Evolutionary conservation across 2,113 vertebrate species (phyloP), one percentile per base, ranked within the genome.

Genomic region (Emydura subglobosa): DNA sequence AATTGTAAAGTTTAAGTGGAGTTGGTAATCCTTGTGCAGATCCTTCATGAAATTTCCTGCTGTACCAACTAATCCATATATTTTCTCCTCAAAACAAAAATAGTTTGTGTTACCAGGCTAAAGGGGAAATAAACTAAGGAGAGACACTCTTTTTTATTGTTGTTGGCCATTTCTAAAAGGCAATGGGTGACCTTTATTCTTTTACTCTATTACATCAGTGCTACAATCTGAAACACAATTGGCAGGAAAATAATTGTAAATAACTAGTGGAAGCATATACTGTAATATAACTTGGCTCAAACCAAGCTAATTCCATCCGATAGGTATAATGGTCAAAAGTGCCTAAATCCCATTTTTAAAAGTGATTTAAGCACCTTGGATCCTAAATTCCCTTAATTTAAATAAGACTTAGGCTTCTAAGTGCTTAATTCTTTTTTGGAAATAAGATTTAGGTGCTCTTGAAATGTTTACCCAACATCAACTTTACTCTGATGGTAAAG

Each of bases 201-300:
- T 82, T 42, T 44, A 61, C 59, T 61, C 27, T 79, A 13, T 59
- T 78, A 12, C 39, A 12, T 90, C 79, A 84, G 16, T 91, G 61
- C 50, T 21, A 65, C 24, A 50, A 34, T 50, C 24, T 82, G 83
- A 85, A 86, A 89, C n/a, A 90, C 31, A 88, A 29, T 87, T 79
- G 87, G 13, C 49, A 85, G 44, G 74, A 86, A 82, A 92, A 91
- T 27, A 91, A 92, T 27, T 80, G 89, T 55, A 94, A 92, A 55
- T 92, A 49, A 49, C 5, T 49, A 5, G 80, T 87, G 29, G 21
- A 55, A 79, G 61, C 80, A 22, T 79, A 88, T 86, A 42, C 25
- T 85, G 57, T 13, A 34, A 74, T 27, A 44, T 10, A 74, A 0
- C 7, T 19, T 88, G 65, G 9, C 57, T 86, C 72, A 86, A 80